A percentile compares a stretch with the other conserved stretches of the same genome.
Conservation (phyloP, 2,113 vertebrate species). For the Psilopsiagon aymara region DNA sequence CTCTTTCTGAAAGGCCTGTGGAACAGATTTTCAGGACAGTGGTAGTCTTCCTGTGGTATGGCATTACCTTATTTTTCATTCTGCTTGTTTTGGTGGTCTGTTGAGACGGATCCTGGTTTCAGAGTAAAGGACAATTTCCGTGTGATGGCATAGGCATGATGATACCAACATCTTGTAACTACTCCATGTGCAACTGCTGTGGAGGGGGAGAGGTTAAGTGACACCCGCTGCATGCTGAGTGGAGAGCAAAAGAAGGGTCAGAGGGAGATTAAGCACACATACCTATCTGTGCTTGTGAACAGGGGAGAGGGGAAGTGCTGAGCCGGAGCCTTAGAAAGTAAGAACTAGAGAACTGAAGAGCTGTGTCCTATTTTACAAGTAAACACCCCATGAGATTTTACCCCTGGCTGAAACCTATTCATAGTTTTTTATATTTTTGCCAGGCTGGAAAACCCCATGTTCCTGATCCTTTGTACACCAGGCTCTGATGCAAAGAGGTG, state of each 20-base stretch:
- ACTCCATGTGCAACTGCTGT: background rate
- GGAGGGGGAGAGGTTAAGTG: background rate
- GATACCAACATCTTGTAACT: background rate
- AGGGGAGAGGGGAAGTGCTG: background rate
- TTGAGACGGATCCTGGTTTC: background rate
- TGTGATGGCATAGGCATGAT: background rate
- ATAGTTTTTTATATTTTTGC: background rate
- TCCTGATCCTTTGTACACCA: background rate
- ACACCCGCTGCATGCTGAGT: background rate
- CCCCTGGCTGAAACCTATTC: background rate
- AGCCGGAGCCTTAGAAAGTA: background rate
- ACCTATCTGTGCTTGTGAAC: background rate
- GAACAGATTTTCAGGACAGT: background rate
- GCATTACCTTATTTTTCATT: background rate
- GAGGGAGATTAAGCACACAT: fast-evolving
- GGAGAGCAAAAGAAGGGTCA: background rate
- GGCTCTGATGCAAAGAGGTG: background rate
- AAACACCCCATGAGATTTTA: background rate
- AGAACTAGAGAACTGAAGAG: background rate
- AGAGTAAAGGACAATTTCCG: background rate
- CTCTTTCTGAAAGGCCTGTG: background rate
- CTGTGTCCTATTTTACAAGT: background rate
- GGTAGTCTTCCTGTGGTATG: background rate
- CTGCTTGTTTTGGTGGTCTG: background rate
- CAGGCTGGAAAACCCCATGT: background rate